phyloP scores from a whole-genome alignment of 1,140 invertebrate genomes.

The Brachionus angularis region DNA sequence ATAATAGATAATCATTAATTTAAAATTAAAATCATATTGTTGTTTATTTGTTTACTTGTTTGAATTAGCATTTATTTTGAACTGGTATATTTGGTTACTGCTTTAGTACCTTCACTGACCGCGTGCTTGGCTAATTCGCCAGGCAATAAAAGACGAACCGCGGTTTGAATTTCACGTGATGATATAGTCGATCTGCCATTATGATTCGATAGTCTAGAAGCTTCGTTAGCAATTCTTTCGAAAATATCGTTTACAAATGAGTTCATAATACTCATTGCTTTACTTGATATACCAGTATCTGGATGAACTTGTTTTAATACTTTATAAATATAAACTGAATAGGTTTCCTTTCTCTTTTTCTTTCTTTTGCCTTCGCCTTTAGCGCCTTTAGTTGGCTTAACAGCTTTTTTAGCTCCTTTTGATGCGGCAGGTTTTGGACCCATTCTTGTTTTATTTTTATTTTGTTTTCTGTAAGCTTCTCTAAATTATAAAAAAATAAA shows the following conservation, averaged over 20 bases:
- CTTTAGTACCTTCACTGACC: conserved; percentile 63
- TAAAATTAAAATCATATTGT: conserved; percentile 32
- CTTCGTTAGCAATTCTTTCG: conserved; percentile 56
- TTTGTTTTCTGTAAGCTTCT: too few species aligned
- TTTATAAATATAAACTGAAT: conserved; percentile 69
- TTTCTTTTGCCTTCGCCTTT: conserved; percentile 41
- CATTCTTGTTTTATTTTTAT: conserved; percentile 42
- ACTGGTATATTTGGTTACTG: conserved; percentile 63
- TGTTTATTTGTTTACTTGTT: too few species aligned
- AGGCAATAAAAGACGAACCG: conserved; percentile 63
- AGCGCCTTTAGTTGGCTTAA: conserved; percentile 45
- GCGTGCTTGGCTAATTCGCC: conserved; percentile 66
- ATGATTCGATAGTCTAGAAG: conserved; percentile 54
- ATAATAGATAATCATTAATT: too few species aligned
- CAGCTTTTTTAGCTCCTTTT: conserved; percentile 48
- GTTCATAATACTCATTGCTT: conserved; percentile 57
- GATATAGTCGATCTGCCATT: conserved; percentile 60
- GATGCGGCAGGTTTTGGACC: conserved; percentile 41
- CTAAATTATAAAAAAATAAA: conserved; percentile 9
- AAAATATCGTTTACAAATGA: conserved; percentile 59
- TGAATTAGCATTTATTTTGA: conserved; percentile 61
- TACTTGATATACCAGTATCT: conserved; percentile 65
- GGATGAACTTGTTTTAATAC: conserved; percentile 71
- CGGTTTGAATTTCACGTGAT: conserved; percentile 64
- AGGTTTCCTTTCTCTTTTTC: conserved; percentile 61